Base-by-base conservation (phyloP, 2,113 vertebrate genomes). In the Onychostruthus taczanowskii region DNA sequence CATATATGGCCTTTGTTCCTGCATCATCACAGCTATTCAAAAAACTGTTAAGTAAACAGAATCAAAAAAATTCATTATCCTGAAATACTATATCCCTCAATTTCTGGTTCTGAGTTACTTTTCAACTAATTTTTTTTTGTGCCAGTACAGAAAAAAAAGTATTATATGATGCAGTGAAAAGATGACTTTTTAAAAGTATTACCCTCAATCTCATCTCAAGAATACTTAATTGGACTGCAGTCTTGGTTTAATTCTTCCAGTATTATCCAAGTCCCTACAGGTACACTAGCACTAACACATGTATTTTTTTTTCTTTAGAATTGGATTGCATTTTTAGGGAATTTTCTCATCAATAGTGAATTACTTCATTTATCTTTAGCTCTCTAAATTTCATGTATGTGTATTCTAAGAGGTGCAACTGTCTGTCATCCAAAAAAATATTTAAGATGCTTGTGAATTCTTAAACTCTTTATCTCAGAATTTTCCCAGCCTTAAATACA, bases 241-340 rank as follows among this genome's bases (percentile, higher is more conserved):
- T 46, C 21, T 58, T 74, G 6, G 2, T 64, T 86, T 62, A 2
- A 3, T 63, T 88, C 43, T 59, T 64, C 35, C 27, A 91, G 16
- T 6, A 43, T 47, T 53, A 76, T 14, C 11, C 12, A 52, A 35
- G 11, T 58, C 13, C 21, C 41, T 47, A 46, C 18, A 64, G 44
- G 63, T 28, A 66, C 8, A 72, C 6, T 6, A 37, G 13, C 1
- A 13, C 1, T 28, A 53, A 33, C 2, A 33, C 2, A 2, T 41
- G 12, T 41, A 13, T 22, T 35, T 35, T 35, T 70, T 55, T 31
- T 61, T 44, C 9, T 59, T 14, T 44, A n/a, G 10, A 62, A 49
- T 61, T 93, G 10, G 33, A 11, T 75, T 84, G 26, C 1, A 58
- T 31, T 66, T 73, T 27, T 27, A n/a, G 4, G 9, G 4, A 4